A percentile compares a stretch with the other conserved stretches of the same genome.
phyloP scores from a whole-genome alignment of 2,888 invertebrate species.

The Tricholauxania praeusta region DNA sequence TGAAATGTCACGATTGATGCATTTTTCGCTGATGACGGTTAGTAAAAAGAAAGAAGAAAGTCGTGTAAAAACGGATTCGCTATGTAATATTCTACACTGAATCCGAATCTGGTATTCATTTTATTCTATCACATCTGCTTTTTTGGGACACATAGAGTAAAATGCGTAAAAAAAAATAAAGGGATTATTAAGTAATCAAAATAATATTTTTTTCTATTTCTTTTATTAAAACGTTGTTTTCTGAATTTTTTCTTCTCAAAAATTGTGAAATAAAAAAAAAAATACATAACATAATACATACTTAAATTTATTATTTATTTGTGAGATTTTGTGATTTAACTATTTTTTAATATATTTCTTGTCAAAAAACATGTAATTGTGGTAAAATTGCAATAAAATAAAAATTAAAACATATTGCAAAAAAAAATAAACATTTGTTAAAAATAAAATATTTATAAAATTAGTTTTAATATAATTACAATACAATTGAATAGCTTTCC shows the following conservation, averaged over 20 bases:
- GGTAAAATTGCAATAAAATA: neutral
- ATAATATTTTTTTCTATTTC: slow-evolving; percentile 7
- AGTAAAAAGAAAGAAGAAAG: too few species aligned
- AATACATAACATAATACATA: slow-evolving; percentile 5
- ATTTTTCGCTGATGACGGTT: too few species aligned
- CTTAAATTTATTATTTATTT: slow-evolving; percentile 20
- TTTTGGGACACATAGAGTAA: too few species aligned
- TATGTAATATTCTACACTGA: too few species aligned
- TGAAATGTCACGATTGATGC: too few species aligned
- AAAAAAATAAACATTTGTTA: neutral
- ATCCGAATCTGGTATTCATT: too few species aligned
- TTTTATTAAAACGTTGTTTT: slow-evolving; percentile 13
- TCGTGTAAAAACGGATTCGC: too few species aligned
- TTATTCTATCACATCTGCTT: too few species aligned
- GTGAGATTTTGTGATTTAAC: slow-evolving; percentile 29
- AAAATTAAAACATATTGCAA: neutral
- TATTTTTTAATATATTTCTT: neutral
- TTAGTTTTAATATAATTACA: neutral
- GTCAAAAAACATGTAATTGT: slow-evolving; percentile 8
- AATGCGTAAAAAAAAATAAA: too few species aligned
- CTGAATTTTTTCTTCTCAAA: slow-evolving; percentile 14
- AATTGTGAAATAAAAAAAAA: slow-evolving; percentile 16
- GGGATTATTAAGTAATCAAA: too few species aligned
- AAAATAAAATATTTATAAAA: neutral
- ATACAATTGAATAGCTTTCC: neutral